A percentile compares a stretch with the other conserved stretches of the same genome.
These are phyloP conservation scores for Danio aesculapii DNA, from an alignment of 2,797 vertebrate species.

Conservation along the genomic window DNA sequence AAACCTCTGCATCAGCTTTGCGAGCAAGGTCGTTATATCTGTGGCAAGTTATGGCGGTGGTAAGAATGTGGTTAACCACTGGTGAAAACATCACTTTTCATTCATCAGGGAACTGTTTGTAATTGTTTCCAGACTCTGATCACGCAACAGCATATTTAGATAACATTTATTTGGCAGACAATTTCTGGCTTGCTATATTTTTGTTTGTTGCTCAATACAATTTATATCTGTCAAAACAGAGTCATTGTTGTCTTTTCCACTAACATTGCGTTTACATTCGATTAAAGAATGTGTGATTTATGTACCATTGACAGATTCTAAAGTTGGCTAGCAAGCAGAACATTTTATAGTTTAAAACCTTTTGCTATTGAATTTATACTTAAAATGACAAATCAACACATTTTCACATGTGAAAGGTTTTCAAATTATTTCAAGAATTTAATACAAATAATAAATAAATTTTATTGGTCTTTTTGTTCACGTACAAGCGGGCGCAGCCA, in stretches of 20 bases:
- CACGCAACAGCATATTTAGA: background rate
- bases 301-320: too few species aligned
- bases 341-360: too few species aligned
- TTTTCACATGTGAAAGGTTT: too few species aligned
- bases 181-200: background rate
- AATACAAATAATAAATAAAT: too few species aligned
- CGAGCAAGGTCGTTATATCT: slow-evolving; percentile 9
- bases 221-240: background rate
- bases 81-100: slow-evolving; percentile 22
- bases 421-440: too few species aligned
- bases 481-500: too few species aligned
- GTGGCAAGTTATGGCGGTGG: slow-evolving; percentile 21
- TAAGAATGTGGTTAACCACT: slow-evolving; percentile 27
- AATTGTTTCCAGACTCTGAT: slow-evolving; percentile 20
- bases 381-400: too few species aligned
- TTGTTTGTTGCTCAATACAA: slow-evolving; percentile 1
- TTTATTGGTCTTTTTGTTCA: too few species aligned
- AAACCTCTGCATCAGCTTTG: slow-evolving; percentile 31
- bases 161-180: background rate
- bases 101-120: background rate
- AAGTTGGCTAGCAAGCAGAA: too few species aligned
- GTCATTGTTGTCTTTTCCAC: background rate
- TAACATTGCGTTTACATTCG: background rate
- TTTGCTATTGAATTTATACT: too few species aligned
- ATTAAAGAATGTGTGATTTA: too few species aligned